Percentiles rank a stretch among this genome's conserved stretches.
phyloP scores from a whole-genome alignment of 2,888 invertebrate genomes.

The Acanthoscelides obtectus region DNA sequence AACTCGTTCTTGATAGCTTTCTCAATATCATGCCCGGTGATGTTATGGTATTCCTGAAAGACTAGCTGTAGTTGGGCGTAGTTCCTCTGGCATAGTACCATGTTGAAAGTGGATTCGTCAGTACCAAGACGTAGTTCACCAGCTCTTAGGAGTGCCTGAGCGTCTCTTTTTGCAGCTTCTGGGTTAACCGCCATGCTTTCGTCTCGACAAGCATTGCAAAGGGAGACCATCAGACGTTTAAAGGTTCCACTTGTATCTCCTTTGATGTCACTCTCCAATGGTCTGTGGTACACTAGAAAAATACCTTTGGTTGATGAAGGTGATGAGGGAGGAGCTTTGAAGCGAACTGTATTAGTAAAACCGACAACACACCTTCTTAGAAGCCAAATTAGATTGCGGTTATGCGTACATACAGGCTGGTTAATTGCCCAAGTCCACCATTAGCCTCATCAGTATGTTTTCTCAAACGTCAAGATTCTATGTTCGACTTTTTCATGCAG shows the following conservation, averaged over 20 bases:
- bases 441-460: no score
- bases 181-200: slow-evolving; percentile 74
- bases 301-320: neutral
- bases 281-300: slow-evolving; percentile 28
- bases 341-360: neutral
- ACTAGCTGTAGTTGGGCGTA: slow-evolving; percentile 58
- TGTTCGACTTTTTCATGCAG: no score
- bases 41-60: slow-evolving; percentile 33
- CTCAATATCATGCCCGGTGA: slow-evolving; percentile 64
- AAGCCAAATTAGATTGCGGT: no score
- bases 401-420: no score
- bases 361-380: no score
- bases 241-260: slow-evolving; percentile 91
- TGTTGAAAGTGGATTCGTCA: slow-evolving; percentile 82
- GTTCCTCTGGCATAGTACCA: slow-evolving; percentile 75
- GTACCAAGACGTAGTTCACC: slow-evolving; percentile 69
- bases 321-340: neutral
- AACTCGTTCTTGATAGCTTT: slow-evolving; percentile 78
- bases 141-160: slow-evolving; percentile 72
- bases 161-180: slow-evolving; percentile 72
- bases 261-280: slow-evolving; percentile 57
- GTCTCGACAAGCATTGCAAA: slow-evolving; percentile 75
- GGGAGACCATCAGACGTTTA: slow-evolving; percentile 80
- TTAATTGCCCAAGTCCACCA: no score
- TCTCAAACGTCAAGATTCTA: no score